Base-by-base conservation (phyloP, 2,797 vertebrate genomes). In the Chanos chanos region DNA sequence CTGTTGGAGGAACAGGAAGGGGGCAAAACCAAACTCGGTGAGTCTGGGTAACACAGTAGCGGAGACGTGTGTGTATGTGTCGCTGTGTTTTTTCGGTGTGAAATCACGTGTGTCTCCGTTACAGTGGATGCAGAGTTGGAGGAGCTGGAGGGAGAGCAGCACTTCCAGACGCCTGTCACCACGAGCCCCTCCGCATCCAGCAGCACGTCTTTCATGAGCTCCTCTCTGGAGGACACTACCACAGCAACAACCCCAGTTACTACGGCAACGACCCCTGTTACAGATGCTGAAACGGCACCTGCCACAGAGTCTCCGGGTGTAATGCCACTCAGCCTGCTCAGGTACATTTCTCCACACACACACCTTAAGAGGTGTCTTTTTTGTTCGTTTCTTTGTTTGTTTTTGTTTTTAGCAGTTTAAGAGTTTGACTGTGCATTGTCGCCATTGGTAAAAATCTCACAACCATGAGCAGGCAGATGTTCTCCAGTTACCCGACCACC, bases 151-250 rank as follows among this genome's bases (percentile, higher is more conserved):
- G 91, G 89, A 0, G 87, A 92, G 28, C 92, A 92, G 75, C 82
- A 92, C 79, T 92, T 95, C 9, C 96, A 99, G 72, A 99, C 96
- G 1, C 96, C 96, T 0, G 89, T 99, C 68, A 99, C 96, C 52
- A 99, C 96, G 28, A 99, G 96, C 75, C 96, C 96, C 7, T 99
- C 96, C 0, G 95, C 95, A 45, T 99, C 96, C 19, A 99, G 96
- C 86, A 99, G 95, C 2, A 99, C 96, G 0, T 99, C 96, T 63
- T 98, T 99, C 78, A 99, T 98, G 95, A 99, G 96, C 81, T 98
- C 95, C 70, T 99, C 96, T 0, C 83, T 99, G 72, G 96, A 99
- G 73, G 96, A 99, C 73, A 99, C 96, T 31, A 99, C 96, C 64
- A 99, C 96, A 0, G 96, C 96, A 41, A 99, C 96, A 52, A 94